Conservation (phyloP, 1,140 invertebrate genomes). For the Chionoecetes opilio region DNA sequence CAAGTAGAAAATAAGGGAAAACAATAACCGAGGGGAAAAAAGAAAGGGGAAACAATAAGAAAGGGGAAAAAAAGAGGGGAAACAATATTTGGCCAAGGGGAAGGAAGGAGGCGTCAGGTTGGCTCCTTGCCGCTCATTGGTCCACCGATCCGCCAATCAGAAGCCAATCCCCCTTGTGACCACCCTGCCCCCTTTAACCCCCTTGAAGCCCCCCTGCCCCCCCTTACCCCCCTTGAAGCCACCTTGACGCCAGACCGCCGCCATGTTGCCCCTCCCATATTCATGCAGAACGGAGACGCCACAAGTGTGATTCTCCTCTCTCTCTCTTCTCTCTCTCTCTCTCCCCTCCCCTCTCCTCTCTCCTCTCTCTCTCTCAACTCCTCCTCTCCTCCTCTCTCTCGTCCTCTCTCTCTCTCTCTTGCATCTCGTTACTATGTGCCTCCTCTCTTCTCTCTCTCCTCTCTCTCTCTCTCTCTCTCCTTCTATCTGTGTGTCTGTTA, state of each 20-base stretch:
- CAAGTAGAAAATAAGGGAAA: background rate
- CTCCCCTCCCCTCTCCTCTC: background rate
- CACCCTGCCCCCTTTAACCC: background rate
- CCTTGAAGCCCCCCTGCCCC: background rate
- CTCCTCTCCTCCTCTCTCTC: background rate
- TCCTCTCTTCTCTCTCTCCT: background rate
- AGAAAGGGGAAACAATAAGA: background rate
- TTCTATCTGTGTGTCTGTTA: no score
- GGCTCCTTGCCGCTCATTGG: background rate
- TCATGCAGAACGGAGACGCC: background rate
- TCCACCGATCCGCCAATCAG: background rate
- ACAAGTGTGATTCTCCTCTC: background rate
- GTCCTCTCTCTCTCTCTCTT: background rate
- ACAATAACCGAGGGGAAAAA: background rate
- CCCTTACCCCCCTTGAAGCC: background rate
- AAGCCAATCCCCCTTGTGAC: background rate
- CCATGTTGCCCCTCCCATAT: constrained; percentile 31
- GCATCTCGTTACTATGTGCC: background rate
- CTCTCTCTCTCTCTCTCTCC: background rate
- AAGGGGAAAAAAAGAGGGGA: background rate
- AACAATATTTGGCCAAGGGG: no score
- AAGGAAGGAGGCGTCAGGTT: background rate
- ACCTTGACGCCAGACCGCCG: background rate
- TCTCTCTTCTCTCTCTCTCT: constrained; percentile 24
- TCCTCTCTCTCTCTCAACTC: background rate